phyloP scores from a whole-genome alignment of 64 coral and sea anemone genomes.

The Anthopleura sola region DNA sequence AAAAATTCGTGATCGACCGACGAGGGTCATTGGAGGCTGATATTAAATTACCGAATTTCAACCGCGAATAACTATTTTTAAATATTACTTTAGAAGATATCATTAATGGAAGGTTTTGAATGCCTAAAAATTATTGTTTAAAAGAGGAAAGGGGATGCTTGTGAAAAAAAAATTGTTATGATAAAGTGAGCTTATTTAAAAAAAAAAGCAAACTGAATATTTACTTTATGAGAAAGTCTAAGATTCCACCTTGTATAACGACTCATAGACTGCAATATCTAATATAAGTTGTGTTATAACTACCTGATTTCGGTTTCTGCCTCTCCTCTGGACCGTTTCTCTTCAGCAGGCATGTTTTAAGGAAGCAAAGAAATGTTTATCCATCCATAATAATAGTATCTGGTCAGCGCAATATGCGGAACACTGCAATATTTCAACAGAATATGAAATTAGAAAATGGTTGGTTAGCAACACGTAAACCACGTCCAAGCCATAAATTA shows the following conservation, averaged over 20 bases:
- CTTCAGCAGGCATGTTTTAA: slow-evolving; percentile 8
- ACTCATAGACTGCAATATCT: not conserved
- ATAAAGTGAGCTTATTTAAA: not conserved
- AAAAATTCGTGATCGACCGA: not conserved
- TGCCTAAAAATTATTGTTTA: not conserved
- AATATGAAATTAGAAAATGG: not conserved
- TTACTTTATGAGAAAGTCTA: not conserved
- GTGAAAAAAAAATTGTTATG: not conserved
- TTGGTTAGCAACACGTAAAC: not conserved
- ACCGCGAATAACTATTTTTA: not conserved
- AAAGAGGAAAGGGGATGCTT: not conserved
- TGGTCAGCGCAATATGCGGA: not conserved
- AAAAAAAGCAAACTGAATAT: not conserved
- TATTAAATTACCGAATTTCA: slow-evolving; percentile 1
- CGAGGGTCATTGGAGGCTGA: not conserved
- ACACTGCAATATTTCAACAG: not conserved
- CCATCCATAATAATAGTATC: not conserved
- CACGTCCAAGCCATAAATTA: not conserved
- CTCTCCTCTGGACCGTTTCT: not conserved
- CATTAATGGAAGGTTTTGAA: not conserved
- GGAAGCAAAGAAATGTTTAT: slow-evolving; percentile 7
- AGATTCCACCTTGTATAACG: no score
- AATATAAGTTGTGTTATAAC: not conserved
- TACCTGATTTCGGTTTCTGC: slow-evolving; percentile 10
- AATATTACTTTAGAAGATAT: not conserved